Base-by-base conservation (phyloP, 2,113 vertebrate species). In the Gambusia affinis region DNA sequence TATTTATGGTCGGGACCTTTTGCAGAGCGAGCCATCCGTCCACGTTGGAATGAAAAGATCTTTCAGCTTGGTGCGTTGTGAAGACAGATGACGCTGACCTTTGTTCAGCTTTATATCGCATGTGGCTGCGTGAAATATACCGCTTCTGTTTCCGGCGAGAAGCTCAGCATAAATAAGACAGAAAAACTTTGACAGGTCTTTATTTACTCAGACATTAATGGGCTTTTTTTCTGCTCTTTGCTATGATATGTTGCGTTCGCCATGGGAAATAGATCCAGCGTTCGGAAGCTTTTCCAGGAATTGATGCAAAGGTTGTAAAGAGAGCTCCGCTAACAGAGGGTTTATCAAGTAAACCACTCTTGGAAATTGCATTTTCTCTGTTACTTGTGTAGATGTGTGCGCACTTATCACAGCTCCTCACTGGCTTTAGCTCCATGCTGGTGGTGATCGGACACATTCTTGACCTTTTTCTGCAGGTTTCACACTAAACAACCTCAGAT, bases 151-250 rank as follows among this genome's bases (percentile, higher is more conserved):
- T 75, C 67, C 74, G 57, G 64, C 51, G 62, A 86, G 72, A 31
- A 71, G 71, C 78, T 67, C 47, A 0, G 47, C 78, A 81, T 86
- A 85, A 88, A 87, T 87, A 87, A 75, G 76, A 75, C 79, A 60
- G 67, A 71, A 80, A 86, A 87, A 84, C 76, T 75, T 63, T 1
- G 84, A 88, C 72, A 31, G 73, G 11, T 73, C 75, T 80, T 89
- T 84, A 91, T 88, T 90, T 84, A 87, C 71, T 35, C 27, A 0
- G 74, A 87, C 83, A 86, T 89, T 85, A 90, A 88, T 83, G 76
- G 47, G 27, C 15, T 60, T 62, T 70, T 28, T 24, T 47, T 29
- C 75, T 54, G 76, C 78, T 68, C 42, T 30, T 60, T 68, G 62
- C 54, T 24, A 62, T 88, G 83, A 87, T 84, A 61, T 68, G 82